Evolutionary conservation across 2,888 invertebrate species (phyloP), one percentile per base, ranked within the genome.

Genomic region (Lycophotia porphyrea): DNA sequence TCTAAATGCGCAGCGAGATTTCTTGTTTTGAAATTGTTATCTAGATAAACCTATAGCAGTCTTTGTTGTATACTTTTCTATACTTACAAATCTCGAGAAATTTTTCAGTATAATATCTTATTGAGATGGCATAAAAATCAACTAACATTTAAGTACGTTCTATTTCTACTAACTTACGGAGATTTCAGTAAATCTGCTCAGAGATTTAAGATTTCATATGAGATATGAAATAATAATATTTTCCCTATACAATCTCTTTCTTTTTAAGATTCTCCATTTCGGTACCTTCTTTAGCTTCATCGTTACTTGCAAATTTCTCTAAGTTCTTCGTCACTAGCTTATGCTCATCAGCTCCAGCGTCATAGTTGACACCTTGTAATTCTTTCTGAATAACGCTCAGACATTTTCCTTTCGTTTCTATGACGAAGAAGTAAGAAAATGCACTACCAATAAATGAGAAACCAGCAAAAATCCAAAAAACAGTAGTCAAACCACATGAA

Each of bases 381-480:
- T 96, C 93, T 34, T 93, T 92, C 83, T 97, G 97, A 80, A 97
- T 97, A 52, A 97, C 95, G 65, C 95, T 86, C 68, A 97, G 90
- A n/a, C 95, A 93, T 82, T 96, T 97, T 0, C 96, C 96, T 77
- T 95, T 97, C 1, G 97, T 97, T 87, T 97, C 97, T 7, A 96
- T 97, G 0, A 97, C 94, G 49, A 92, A 64, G n/a, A 93, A 89
- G 34, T 90, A 84, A 24, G 95, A 93, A 77, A 96, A 96, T 9
- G 92, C 74, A 18, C 94, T 90, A 0, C 97, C 96, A 8, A 92
- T 80, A 65, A 95, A 92, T n/a, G 95, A 93, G 13, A 95, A 93
- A 1, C 86, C 70, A 1, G 95, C 93, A 82, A 96, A 97, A 84
- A 95, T 93, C 84, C 93, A 93, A 82, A 97, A 97, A 15, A 95